Percentiles rank a stretch among this genome's conserved stretches.
Evolutionary conservation across 53 echinoderm and acorn worm genomes (phyloP).

Genomic region (Echinometra lucunter): DNA sequence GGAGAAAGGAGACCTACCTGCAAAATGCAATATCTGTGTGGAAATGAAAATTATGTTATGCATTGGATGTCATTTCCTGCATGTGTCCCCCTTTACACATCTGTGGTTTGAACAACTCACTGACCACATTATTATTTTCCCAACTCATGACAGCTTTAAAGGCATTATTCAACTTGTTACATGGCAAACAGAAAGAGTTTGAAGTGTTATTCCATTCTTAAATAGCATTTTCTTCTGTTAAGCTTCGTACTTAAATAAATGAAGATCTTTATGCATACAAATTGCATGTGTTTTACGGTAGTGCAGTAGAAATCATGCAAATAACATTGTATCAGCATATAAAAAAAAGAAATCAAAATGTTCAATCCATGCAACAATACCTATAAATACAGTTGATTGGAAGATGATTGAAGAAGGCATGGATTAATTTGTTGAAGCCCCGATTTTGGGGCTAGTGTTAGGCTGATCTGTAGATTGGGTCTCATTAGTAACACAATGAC

Average conservation of each 20-base stretch:
- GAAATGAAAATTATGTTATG: background rate
- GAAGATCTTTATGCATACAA: background rate
- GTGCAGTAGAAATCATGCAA: background rate
- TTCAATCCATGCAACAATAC: constrained; percentile 16
- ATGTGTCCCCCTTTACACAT: background rate
- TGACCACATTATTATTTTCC: no score
- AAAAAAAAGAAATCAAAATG: background rate
- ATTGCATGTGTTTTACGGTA: background rate
- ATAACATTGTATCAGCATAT: background rate
- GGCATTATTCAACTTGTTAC: background rate
- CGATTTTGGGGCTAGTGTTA: background rate
- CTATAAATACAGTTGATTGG: constrained; percentile 46
- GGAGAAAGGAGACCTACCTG: background rate
- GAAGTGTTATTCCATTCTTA: background rate
- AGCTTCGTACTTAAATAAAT: background rate
- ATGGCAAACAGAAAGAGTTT: background rate
- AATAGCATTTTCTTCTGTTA: background rate
- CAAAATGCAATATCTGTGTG: background rate
- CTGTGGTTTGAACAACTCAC: no score
- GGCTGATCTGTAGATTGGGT: constrained; percentile 8
- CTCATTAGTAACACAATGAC: constrained; percentile 48
- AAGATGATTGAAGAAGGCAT: background rate
- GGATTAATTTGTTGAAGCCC: constrained; percentile 17
- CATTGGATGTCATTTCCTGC: background rate
- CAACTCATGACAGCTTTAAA: background rate